These are phyloP conservation scores for Rhyzopertha dominica DNA, from an alignment of 1,140 invertebrate genomes.

Conservation along the genomic window DNA sequence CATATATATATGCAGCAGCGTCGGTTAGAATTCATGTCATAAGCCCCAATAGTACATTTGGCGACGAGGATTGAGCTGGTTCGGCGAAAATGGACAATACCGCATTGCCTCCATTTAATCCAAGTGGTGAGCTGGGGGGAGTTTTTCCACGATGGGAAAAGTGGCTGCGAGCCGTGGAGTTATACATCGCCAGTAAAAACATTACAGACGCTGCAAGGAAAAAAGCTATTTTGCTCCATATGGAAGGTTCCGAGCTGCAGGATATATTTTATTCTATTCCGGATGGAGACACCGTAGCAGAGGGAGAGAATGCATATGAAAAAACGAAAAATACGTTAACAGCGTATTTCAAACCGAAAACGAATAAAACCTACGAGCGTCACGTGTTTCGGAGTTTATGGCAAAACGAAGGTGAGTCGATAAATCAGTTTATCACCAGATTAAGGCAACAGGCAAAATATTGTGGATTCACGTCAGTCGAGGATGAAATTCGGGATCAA, in stretches of 20 bases:
- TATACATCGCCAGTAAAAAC: neutral
- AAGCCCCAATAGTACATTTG: too few species aligned
- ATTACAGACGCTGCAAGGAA: neutral
- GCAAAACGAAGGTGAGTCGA: neutral
- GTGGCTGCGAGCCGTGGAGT: neutral
- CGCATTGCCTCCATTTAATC: too few species aligned
- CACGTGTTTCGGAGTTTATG: neutral
- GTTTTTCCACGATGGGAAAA: too few species aligned
- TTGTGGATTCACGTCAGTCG: neutral
- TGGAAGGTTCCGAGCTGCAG: neutral
- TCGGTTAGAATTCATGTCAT: too few species aligned
- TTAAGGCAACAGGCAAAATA: neutral
- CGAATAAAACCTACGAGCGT: neutral
- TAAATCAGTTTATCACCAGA: slow-evolving; percentile 1
- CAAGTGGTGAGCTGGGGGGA: too few species aligned
- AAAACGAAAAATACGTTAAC: neutral
- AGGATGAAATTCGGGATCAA: neutral
- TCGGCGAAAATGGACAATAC: too few species aligned
- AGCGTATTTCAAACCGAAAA: neutral
- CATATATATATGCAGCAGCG: too few species aligned
- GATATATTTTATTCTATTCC: neutral
- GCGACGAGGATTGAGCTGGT: too few species aligned
- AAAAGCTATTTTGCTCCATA: neutral
- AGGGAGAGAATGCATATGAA: too few species aligned
- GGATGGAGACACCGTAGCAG: neutral